Conservation (phyloP, 2,888 invertebrate genomes). For the Brachylomia viminalis region DNA sequence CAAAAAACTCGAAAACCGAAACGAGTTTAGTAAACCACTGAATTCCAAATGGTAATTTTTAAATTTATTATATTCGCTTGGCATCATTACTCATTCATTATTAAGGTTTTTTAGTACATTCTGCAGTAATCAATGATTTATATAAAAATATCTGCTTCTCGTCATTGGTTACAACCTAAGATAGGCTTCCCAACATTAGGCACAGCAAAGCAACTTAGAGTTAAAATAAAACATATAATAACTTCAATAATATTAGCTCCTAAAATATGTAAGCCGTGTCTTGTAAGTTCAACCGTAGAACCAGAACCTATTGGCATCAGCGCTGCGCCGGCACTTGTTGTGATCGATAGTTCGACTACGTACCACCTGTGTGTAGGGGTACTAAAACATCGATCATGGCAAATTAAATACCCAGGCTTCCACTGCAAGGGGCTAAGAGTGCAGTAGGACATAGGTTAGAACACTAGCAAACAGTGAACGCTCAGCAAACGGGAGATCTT, state of each 20-base stretch:
- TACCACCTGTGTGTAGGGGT: neutral
- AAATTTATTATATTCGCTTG: neutral
- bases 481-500: conserved; percentile 35
- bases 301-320: neutral
- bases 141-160: neutral
- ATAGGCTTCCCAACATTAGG: neutral
- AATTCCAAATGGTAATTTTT: neutral
- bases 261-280: neutral
- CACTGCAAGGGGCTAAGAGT: neutral
- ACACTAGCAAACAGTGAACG: conserved; percentile 31
- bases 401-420: neutral
- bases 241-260: neutral
- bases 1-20: neutral
- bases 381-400: neutral
- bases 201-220: conserved; percentile 2
- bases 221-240: neutral
- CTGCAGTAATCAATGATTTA: neutral
- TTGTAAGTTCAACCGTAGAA: neutral
- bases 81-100: conserved; percentile 1
- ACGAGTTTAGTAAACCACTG: neutral
- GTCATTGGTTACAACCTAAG: neutral
- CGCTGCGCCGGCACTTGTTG: neutral
- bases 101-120: neutral
- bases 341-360: neutral
- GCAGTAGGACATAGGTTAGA: neutral